phyloP scores from a whole-genome alignment of 2,113 vertebrate species.

The Polypterus senegalus region DNA sequence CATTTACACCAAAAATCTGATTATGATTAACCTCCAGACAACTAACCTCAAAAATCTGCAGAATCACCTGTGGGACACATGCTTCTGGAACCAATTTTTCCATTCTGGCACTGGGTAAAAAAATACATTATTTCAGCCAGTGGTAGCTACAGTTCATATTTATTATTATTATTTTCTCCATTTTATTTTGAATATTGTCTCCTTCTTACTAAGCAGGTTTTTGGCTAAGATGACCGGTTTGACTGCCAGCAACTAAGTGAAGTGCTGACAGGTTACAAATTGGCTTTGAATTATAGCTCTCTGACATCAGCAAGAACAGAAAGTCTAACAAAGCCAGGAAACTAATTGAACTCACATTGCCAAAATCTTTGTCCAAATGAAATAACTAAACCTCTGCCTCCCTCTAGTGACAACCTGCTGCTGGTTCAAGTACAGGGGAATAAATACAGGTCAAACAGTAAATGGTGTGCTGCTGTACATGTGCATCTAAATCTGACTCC shows the following conservation, averaged over 20 bases:
- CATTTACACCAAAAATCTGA: background rate
- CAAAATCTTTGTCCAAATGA: background rate
- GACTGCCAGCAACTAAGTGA: constrained; percentile 45
- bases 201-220: constrained; percentile 28
- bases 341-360: constrained; percentile 19
- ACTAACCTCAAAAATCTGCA: background rate
- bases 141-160: background rate
- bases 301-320: constrained; percentile 22
- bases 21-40: constrained; percentile 6
- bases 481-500: background rate
- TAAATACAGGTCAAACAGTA: constrained; percentile 2
- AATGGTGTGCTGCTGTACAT: background rate
- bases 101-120: constrained; percentile 1
- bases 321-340: constrained; percentile 38
- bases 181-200: too few relatives aligned
- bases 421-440: background rate
- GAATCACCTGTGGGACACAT: constrained; percentile 36
- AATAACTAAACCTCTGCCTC: constrained; percentile 28
- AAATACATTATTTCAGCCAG: constrained; percentile 16
- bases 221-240: constrained; percentile 39
- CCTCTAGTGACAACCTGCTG: constrained; percentile 27
- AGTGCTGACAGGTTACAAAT: constrained; percentile 66
- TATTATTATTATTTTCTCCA: too few relatives aligned
- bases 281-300: constrained; percentile 58
- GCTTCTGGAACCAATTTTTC: constrained; percentile 54